Evolutionary conservation across 2,113 vertebrate genomes (phyloP).

Genomic region (Verasper variegatus): DNA sequence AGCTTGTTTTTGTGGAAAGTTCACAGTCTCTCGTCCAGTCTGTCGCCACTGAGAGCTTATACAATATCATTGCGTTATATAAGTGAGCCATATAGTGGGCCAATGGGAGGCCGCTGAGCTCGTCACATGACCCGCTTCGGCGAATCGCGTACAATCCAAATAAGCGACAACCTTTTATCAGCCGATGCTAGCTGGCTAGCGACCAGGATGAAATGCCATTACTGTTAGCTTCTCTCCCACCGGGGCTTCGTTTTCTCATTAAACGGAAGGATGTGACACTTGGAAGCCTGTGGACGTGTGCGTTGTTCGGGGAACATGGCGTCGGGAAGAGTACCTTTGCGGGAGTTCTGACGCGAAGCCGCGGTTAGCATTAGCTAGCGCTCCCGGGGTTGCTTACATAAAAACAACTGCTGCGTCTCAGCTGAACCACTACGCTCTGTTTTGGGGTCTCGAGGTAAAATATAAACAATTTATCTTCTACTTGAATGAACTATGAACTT

Average conservation of each 20-base stretch:
- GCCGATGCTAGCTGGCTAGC: slow-evolving; percentile 49
- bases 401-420: slow-evolving; percentile 33
- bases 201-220: background rate
- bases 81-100: slow-evolving; percentile 74
- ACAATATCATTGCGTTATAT: slow-evolving; percentile 81
- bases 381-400: slow-evolving; percentile 42
- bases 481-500: no score
- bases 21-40: background rate
- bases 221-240: background rate
- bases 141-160: slow-evolving; percentile 31
- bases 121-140: slow-evolving; percentile 56
- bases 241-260: background rate
- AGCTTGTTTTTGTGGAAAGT: background rate
- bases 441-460: background rate
- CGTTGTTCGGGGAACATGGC: no score
- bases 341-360: slow-evolving; percentile 1
- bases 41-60: slow-evolving; percentile 57
- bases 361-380: slow-evolving; percentile 37
- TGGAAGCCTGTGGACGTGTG: no score
- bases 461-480: rapidly evolving
- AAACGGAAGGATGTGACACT: no score
- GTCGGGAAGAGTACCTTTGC: background rate
- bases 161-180: slow-evolving; percentile 44
- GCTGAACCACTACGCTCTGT: background rate
- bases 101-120: slow-evolving; percentile 39